Percentiles rank a stretch among this genome's conserved stretches.
Conservation (phyloP, 1,140 invertebrate genomes). For the Halesus radiatus region DNA sequence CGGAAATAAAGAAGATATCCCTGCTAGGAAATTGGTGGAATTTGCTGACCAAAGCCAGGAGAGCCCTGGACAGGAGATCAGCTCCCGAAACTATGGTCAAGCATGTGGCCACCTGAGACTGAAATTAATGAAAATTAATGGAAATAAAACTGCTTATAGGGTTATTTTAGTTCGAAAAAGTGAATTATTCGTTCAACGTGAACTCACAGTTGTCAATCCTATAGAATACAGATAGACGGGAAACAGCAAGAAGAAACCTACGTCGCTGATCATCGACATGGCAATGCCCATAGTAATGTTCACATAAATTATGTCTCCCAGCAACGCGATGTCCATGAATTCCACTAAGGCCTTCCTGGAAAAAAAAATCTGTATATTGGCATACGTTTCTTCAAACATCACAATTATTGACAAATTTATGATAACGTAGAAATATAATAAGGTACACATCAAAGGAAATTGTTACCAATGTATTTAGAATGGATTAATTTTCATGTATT, state of each 20-base stretch:
- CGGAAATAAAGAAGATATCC: constrained; percentile 69
- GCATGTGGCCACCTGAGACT: constrained; percentile 69
- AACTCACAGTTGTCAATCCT: constrained; percentile 64
- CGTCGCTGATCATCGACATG: constrained; percentile 73
- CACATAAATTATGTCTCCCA: constrained; percentile 72
- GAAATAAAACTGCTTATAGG: background rate
- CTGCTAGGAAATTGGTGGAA: constrained; percentile 68
- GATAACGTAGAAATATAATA: no score
- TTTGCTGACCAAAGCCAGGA: constrained; percentile 67
- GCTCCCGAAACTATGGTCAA: constrained; percentile 71
- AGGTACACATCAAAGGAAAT: no score
- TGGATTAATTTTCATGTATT: no score
- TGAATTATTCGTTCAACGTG: no score
- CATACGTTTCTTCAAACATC: no score
- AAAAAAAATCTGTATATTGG: background rate
- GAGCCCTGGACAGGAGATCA: constrained; percentile 69
- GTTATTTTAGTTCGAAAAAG: no score
- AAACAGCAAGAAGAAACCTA: constrained; percentile 74
- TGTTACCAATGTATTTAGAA: no score
- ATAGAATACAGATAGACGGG: constrained; percentile 71
- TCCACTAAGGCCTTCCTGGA: constrained; percentile 29
- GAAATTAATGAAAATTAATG: constrained; percentile 6
- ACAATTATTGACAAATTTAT: no score
- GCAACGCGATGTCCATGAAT: constrained; percentile 60
- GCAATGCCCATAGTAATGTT: constrained; percentile 74